Evolutionary conservation across 2,113 vertebrate species (phyloP), one percentile per base, ranked within the genome.

Genomic region (Eubucco bourcierii): DNA sequence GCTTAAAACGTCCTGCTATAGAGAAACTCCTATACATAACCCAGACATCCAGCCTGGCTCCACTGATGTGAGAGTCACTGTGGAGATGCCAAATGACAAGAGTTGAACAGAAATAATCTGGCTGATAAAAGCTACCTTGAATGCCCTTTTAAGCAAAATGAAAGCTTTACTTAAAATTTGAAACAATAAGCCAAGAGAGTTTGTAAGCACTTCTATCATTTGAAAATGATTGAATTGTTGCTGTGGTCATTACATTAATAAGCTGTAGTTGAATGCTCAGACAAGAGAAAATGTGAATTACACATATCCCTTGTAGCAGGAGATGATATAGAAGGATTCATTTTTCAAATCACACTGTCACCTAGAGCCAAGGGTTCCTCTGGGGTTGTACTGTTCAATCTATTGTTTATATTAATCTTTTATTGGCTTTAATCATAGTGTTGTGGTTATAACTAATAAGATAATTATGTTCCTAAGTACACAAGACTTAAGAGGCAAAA

Each of bases 341-440:
- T 81, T 86, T 91, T 75, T 60, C 61, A 70, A 86, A 25, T 67
- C 68, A 74, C 27, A 21, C 17, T 67, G 9, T 67, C 7, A 7
- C 52, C 79, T 60, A 47, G 18, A 92, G 79, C 59, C 52, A 87
- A 24, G 21, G 4, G 4, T 52, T 65, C 15, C n/a, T 80, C 61
- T 83, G 52, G 55, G 58, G 21, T 31, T 91, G 33, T 41, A 46
- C 31, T 64, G 41, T 78, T 91, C 47, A 72, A 64, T 60, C 23
- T 4, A 55, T 64, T 74, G 29, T 84, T 90, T 79, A 46, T 92
- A 66, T 70, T 78, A 53, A 70, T 58, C 39, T 84, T 68, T 90
- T 81, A 89, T 80, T 78, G 2, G 17, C 88, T 92, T 93, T 95
- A 94, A 92, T 95, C 81, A 89, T 50, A 67, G 55, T 56, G 81